Base-by-base conservation (phyloP, 2,888 invertebrate species). In the Amblyjoppa fuscipennis region DNA sequence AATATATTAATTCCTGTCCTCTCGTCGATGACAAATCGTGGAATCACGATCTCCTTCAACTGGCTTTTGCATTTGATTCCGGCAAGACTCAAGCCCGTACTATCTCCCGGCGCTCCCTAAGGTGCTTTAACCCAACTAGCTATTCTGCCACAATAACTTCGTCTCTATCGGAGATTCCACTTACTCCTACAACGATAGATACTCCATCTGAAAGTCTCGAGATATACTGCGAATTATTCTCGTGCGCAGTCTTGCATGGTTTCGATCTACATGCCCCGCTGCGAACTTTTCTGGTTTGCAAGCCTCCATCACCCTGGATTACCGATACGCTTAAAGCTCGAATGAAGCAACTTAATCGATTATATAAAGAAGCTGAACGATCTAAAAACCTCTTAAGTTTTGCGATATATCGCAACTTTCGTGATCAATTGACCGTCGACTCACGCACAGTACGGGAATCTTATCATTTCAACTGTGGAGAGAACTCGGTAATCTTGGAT, bases 31-130 rank as follows among this genome's bases (percentile, higher is more conserved):
- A n/a, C n/a, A n/a, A n/a, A n/a, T n/a, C n/a, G n/a, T n/a, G n/a
- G n/a, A n/a, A n/a, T 13, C 78, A 78, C 11, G 78, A 78, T 69
- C n/a, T 74, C 5, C 56, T 74, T 1, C 51, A 74, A 6, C 11
- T 74, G 2, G 1, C 34, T 3, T 74, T 59, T 28, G 7, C 5
- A 5, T 38, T 53, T 1, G 74, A 38, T 2, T 7, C 49, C 11
- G 59, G 20, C 0, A 7, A 9, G 11, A 25, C 25, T 0, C 3
- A 16, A 3, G 4, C 53, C 7, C 53, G 53, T 4, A n/a, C n/a
- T 3, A 53, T 53, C 53, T 3, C 16, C 5, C 53, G 53, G n/a
- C 16, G 53, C 5, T 6, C 16, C 4, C 1, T 53, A 16, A 53
- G 2, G 0, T 1, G 7, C 7, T 20, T n/a, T 2, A 7, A 53